These are phyloP conservation scores for Oscheius myriophilus DNA, from an alignment of 2,888 invertebrate species.

Conservation along the genomic window DNA sequence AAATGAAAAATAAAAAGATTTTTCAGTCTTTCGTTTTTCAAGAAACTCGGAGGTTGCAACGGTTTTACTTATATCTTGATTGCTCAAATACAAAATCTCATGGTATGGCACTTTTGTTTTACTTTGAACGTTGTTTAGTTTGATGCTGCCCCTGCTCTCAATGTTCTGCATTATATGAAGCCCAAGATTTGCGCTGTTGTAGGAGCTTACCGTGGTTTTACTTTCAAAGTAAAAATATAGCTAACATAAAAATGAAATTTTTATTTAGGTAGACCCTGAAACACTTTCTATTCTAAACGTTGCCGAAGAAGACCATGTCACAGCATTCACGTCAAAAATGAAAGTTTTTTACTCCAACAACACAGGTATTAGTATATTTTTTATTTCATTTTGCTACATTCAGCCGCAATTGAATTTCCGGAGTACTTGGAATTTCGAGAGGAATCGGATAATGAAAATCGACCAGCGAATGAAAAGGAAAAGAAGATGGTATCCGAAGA, in stretches of 20 bases:
- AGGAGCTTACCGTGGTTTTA: slow-evolving; percentile 50
- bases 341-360: slow-evolving; percentile 47
- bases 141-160: slow-evolving; percentile 52
- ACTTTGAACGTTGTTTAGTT: slow-evolving; percentile 24
- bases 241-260: neutral
- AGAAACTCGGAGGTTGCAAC: slow-evolving; percentile 40
- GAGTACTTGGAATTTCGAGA: slow-evolving; percentile 43
- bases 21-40: slow-evolving; percentile 55
- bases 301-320: slow-evolving; percentile 37
- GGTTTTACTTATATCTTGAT: slow-evolving; percentile 54
- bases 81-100: slow-evolving; percentile 53
- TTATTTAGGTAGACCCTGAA: slow-evolving; percentile 36
- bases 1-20: neutral
- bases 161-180: slow-evolving; percentile 55
- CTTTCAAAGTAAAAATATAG: slow-evolving; percentile 39
- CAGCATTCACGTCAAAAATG: slow-evolving; percentile 39
- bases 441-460: slow-evolving; percentile 32
- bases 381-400: slow-evolving; percentile 1
- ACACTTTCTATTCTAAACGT: slow-evolving; percentile 40
- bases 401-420: slow-evolving; percentile 43
- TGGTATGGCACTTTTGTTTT: slow-evolving; percentile 30
- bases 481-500: slow-evolving; percentile 36
- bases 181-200: slow-evolving; percentile 55
- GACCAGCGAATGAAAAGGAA: slow-evolving; percentile 14
- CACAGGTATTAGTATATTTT: slow-evolving; percentile 28